Percentiles rank a stretch among this genome's conserved stretches.
These are phyloP conservation scores for Chrysotoxum bicinctum DNA, from an alignment of 2,888 invertebrate genomes.

Conservation along the genomic window DNA sequence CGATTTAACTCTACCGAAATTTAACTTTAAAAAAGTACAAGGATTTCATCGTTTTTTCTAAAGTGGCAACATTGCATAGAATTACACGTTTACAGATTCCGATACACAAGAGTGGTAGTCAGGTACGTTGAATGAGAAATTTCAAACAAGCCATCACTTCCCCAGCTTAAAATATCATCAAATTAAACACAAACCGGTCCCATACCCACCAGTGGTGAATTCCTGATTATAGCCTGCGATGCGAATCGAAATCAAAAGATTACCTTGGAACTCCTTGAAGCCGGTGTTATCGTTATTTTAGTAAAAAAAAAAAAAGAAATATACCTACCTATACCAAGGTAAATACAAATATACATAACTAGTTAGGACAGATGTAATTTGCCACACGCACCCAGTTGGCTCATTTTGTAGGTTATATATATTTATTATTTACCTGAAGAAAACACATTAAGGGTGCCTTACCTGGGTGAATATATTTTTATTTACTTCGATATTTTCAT, in stretches of 20 bases:
- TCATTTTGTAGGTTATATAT: slow-evolving; percentile 22
- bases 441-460: slow-evolving; percentile 39
- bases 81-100: neutral
- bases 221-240: too few species aligned
- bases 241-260: neutral
- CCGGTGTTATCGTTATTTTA: neutral
- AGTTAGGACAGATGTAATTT: slow-evolving; percentile 45
- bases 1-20: too few species aligned
- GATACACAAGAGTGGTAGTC: neutral
- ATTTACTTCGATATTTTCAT: neutral
- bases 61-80: neutral
- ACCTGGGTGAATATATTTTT: slow-evolving; percentile 42
- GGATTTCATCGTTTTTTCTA: neutral
- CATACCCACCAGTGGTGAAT: neutral
- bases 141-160: neutral
- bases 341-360: slow-evolving; percentile 9
- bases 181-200: slow-evolving; percentile 1
- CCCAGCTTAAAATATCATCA: neutral
- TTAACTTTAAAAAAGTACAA: too few species aligned
- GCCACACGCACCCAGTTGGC: slow-evolving; percentile 41
- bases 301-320: neutral
- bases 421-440: slow-evolving; percentile 44
- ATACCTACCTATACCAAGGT: neutral
- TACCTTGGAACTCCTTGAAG: neutral
- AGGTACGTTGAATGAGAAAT: neutral